phyloP scores from a whole-genome alignment of 2,797 vertebrate species.

The Spinus pinus region DNA sequence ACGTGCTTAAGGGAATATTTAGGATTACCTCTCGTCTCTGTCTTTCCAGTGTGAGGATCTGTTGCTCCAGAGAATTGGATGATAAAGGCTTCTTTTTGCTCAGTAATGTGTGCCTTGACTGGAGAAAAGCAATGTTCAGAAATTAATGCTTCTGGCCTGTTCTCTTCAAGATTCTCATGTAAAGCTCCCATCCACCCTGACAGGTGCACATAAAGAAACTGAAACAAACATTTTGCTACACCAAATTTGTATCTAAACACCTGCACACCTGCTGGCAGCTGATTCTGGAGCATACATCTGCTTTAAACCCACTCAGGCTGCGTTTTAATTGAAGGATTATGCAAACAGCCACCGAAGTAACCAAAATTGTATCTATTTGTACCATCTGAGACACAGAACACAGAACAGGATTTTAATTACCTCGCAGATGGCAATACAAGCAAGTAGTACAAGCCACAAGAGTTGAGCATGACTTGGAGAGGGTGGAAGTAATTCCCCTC shows the following conservation, averaged over 20 bases:
- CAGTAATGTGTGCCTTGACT: neutral
- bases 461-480: neutral
- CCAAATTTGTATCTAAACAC: neutral
- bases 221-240: neutral
- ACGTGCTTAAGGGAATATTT: neutral
- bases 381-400: neutral
- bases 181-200: neutral
- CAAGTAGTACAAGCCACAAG: neutral
- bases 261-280: neutral
- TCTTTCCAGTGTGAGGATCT: slow-evolving; percentile 77
- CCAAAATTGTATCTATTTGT: neutral
- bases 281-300: neutral
- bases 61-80: slow-evolving; percentile 47
- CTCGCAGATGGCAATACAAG: neutral
- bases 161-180: neutral
- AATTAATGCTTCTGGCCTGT: neutral
- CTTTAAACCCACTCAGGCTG: neutral
- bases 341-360: neutral
- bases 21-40: slow-evolving; percentile 81
- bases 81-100: slow-evolving; percentile 34
- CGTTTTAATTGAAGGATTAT: neutral
- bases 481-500: neutral
- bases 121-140: neutral
- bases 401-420: neutral
- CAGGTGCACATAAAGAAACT: neutral